A percentile compares a stretch with the other conserved stretches of the same genome.
Conservation (phyloP, 1,140 invertebrate species). For the Drosophila pectinifera region DNA sequence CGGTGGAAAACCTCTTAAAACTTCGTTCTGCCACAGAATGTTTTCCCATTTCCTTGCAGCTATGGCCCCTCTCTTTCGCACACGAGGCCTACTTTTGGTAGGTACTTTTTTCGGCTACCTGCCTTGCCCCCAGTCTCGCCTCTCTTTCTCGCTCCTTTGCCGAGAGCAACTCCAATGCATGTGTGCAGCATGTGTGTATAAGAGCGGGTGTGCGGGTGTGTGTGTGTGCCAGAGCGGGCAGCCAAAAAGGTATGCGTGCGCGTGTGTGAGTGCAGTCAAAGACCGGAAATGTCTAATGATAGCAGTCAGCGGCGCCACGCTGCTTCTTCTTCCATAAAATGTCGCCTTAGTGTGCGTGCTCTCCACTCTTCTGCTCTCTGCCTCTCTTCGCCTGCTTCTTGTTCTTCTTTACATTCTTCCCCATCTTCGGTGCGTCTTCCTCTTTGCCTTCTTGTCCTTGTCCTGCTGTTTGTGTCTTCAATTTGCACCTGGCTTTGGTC, state of each 20-base stretch:
- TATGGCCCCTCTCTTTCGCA: not conserved
- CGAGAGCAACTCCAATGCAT: conserved; percentile 16
- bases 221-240: too few species aligned
- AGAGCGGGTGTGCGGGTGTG: conserved; percentile 5
- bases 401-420: conserved; percentile 11
- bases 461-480: conserved; percentile 35
- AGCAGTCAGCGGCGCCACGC: conserved; percentile 30
- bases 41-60: conserved; percentile 13
- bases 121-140: not conserved
- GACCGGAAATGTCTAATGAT: conserved; percentile 76
- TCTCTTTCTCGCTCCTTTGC: conserved; percentile 1
- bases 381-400: not conserved
- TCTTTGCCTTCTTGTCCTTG: not conserved
- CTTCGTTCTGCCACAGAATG: conserved; percentile 14
- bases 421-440: conserved; percentile 2
- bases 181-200: conserved; percentile 33
- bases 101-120: conserved; percentile 22
- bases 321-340: conserved; percentile 28
- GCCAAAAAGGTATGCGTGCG: conserved; percentile 20
- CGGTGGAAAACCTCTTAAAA: conserved; percentile 25
- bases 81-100: conserved; percentile 37
- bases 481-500: conserved; percentile 48
- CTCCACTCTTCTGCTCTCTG: not conserved
- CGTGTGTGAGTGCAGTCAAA: conserved; percentile 45
- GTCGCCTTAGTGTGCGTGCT: conserved; percentile 19